Base-by-base conservation (phyloP, 2,113 vertebrate species). In the Terrapene triunguis region DNA sequence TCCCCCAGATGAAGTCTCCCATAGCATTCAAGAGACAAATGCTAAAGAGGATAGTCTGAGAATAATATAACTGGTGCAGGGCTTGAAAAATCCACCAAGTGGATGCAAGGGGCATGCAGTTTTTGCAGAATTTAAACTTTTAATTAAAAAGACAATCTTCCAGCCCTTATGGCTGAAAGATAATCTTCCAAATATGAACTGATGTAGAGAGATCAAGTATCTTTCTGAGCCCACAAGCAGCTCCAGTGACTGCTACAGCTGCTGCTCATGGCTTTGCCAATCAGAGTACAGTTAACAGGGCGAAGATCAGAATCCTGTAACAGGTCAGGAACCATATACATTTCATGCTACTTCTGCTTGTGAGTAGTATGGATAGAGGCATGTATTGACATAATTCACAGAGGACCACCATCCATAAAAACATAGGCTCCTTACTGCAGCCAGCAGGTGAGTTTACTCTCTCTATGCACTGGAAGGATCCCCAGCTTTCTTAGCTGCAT, bases 231-330 rank as follows among this genome's bases (percentile, higher is more conserved):
- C 19, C 38, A 74, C 21, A 93, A 95, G 88, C 19, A 80, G 2
- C 89, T 69, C 80, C 81, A 74, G 9, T 5, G 54, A 69, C 90
- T 13, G 14, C 90, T 53, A 54, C 62, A 91, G 59, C 72, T 94
- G 29, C 44, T 78, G 84, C 80, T 84, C 1, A 89, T 55, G 65
- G 55, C 21, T 74, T 42, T 35, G 35, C 5, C 44, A 80, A 82
- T 95, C 89, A 85, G 87, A 27, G 82, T 53, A 50, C 24, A 94
- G 91, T 83, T 87, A 81, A 88, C 95, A 88, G 69, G 25, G 1
- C 76, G 50, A 11, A 74, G 62, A 69, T n/a, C 35, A n/a, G 62
- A 69, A 69, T 69, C 78, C 85, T 25, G 27, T 59, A 85, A 76
- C 82, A 89, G 50, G 29, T 83, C 89, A 91, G 82, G 54, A 57